These are phyloP conservation scores for Drosophila seguyi DNA, from an alignment of 1,140 invertebrate species.

Conservation along the genomic window DNA sequence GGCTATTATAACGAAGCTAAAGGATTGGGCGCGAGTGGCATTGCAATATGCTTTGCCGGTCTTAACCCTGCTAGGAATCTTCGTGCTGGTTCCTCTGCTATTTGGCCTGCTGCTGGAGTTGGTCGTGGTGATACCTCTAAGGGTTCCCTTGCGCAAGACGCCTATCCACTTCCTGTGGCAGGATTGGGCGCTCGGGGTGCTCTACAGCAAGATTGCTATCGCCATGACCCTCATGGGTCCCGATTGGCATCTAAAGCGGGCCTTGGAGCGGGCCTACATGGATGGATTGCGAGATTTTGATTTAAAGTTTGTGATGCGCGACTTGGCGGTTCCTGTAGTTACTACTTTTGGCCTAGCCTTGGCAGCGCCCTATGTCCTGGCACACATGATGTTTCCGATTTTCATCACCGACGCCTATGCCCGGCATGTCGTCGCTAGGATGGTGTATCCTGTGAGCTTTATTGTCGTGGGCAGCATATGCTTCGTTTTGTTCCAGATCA, in stretches of 20 bases:
- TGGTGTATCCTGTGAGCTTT: constrained; percentile 96
- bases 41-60: constrained; percentile 89
- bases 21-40: constrained; percentile 90
- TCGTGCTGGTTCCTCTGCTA: constrained; percentile 96
- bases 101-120: constrained; percentile 96
- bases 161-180: constrained; percentile 98
- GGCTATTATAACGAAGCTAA: constrained; percentile 90
- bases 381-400: constrained; percentile 93
- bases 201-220: constrained; percentile 99
- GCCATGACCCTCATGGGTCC: constrained; percentile 99
- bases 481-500: constrained; percentile 91
- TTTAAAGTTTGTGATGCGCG: constrained; percentile 93
- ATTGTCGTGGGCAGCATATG: constrained; percentile 89
- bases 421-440: constrained; percentile 92
- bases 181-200: constrained; percentile 98
- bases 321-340: constrained; percentile 95
- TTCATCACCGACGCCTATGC: constrained; percentile 90
- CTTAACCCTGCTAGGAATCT: constrained; percentile 89
- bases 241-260: constrained; percentile 95
- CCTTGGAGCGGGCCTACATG: constrained; percentile 95
- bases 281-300: constrained; percentile 98
- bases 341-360: constrained; percentile 94
- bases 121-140: constrained; percentile 95
- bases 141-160: constrained; percentile 97
- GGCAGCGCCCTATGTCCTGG: constrained; percentile 95